phyloP scores from a whole-genome alignment of 2,797 vertebrate genomes.

The Pelochelys cantorii region DNA sequence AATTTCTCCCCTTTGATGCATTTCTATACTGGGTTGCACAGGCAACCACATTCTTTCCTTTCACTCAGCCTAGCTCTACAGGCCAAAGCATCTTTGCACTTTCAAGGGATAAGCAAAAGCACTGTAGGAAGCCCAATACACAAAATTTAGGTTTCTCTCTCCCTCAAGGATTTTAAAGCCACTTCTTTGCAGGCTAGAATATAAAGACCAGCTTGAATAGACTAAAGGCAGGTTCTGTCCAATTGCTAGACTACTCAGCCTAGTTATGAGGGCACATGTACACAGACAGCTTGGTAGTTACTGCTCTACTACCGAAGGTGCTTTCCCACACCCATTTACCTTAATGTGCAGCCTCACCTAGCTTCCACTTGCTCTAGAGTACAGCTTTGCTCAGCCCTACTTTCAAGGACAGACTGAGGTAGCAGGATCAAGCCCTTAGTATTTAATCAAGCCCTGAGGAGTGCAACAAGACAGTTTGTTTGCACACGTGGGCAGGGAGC shows the following conservation, averaged over 20 bases:
- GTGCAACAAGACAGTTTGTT: background rate
- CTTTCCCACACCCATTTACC: background rate
- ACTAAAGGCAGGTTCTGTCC: background rate
- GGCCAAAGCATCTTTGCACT: too few relatives aligned
- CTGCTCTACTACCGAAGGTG: background rate
- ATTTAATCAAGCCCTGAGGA: fast-evolving
- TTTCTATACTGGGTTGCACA: too few relatives aligned
- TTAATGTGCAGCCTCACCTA: fast-evolving
- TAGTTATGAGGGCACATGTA: background rate
- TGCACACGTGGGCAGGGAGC: fast-evolving
- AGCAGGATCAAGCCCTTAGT: background rate
- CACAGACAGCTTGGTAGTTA: background rate
- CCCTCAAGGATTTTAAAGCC: background rate
- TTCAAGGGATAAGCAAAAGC: too few relatives aligned
- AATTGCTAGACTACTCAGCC: background rate
- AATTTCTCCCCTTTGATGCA: too few relatives aligned
- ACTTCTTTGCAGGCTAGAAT: background rate
- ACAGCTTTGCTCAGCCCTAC: background rate
- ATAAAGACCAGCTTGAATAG: background rate
- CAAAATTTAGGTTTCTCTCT: background rate
- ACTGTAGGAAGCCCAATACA: too few relatives aligned
- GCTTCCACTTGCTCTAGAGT: background rate
- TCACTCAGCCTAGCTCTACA: fast-evolving
- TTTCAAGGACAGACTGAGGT: background rate
- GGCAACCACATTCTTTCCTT: fast-evolving